A percentile compares a stretch with the other conserved stretches of the same genome.
These are phyloP conservation scores for Lochmaea capreae DNA, from an alignment of 2,888 invertebrate species.

Conservation along the genomic window DNA sequence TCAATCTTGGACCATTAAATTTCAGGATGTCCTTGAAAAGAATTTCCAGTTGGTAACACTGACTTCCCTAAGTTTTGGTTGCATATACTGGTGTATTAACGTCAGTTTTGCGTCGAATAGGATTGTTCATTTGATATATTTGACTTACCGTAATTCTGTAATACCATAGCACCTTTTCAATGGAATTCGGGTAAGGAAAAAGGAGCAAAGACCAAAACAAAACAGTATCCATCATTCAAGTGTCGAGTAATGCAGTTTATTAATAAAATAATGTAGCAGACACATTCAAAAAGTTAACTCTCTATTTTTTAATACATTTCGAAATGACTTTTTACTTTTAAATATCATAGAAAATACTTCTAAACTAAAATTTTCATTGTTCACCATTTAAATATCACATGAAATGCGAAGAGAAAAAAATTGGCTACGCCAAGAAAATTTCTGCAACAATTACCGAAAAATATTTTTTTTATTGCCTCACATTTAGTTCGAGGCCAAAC, in stretches of 20 bases:
- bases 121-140: too few species aligned
- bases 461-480: slow-evolving; percentile 41
- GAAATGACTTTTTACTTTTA: slow-evolving; percentile 30
- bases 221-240: slow-evolving; percentile 25
- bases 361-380: slow-evolving; percentile 45
- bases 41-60: too few species aligned
- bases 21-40: too few species aligned
- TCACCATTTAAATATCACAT: slow-evolving; percentile 51
- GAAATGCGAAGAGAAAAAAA: slow-evolving; percentile 44
- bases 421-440: slow-evolving; percentile 48
- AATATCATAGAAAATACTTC: slow-evolving; percentile 41
- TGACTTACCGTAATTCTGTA: too few species aligned
- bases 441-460: slow-evolving; percentile 37
- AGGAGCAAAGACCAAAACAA: slow-evolving; percentile 18
- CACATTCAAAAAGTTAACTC: slow-evolving; percentile 29
- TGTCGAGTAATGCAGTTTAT: slow-evolving; percentile 35
- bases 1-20: too few species aligned
- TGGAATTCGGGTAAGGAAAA: background rate
- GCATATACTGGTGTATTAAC: too few species aligned
- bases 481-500: slow-evolving; percentile 25
- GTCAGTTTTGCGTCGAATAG: too few species aligned
- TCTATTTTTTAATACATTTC: slow-evolving; percentile 17
- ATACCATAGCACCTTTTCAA: background rate
- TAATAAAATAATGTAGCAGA: slow-evolving; percentile 35
- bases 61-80: too few species aligned